phyloP scores from a whole-genome alignment of 2,888 invertebrate species.

The Eutolmus rufibarbis region DNA sequence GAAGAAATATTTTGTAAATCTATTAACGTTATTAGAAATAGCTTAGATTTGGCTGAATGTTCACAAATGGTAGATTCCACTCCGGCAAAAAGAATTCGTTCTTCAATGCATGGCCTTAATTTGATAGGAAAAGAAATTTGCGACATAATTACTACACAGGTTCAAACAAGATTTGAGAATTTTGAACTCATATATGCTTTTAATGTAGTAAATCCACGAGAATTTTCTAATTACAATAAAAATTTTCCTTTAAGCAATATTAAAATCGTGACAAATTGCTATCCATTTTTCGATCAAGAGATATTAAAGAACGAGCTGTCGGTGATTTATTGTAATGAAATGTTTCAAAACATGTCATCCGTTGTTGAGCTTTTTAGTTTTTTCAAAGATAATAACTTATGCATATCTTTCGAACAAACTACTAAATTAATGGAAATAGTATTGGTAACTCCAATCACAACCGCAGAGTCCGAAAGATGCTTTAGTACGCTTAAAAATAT shows the following conservation, averaged over 20 bases:
- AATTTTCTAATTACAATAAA: too few relatives aligned
- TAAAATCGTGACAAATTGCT: not conserved
- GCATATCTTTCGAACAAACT: not conserved
- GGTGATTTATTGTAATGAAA: not conserved
- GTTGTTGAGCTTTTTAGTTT: not conserved
- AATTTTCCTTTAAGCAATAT: not conserved
- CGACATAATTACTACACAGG: too few relatives aligned
- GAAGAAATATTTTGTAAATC: not conserved
- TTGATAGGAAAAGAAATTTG: not conserved
- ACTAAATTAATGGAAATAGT: not conserved
- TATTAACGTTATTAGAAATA: not conserved
- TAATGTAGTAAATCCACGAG: too few relatives aligned
- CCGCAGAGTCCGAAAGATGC: not conserved
- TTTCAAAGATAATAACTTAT: not conserved
- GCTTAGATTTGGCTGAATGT: not conserved
- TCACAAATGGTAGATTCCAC: not conserved
- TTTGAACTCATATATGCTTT: too few relatives aligned
- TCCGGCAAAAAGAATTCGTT: not conserved
- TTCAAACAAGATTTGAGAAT: too few relatives aligned
- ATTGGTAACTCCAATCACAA: not conserved
- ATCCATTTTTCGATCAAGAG: not conserved
- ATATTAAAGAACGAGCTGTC: not conserved
- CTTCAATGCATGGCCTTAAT: not conserved
- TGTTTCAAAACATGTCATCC: too few relatives aligned
- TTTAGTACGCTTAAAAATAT: constrained; percentile 13